Base-by-base conservation (phyloP, 2,888 invertebrate species). In the Caenorhabditis macrosperma region DNA sequence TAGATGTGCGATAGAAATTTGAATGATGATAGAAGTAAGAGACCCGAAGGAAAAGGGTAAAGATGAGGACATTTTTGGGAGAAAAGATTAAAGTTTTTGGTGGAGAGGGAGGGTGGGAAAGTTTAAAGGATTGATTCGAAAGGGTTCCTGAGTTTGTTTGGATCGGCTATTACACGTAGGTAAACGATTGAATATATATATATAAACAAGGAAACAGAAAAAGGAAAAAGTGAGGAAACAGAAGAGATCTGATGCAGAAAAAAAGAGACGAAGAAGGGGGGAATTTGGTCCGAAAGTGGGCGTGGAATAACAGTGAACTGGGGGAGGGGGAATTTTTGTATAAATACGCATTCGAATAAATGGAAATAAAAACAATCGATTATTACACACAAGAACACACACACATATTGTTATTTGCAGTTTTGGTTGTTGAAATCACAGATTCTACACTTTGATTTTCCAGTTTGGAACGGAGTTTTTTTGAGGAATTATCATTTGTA, bases 381-480 rank as follows among this genome's bases (percentile, higher is more conserved):
- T 54, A 54, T 72, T 55, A 61, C 30, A 48, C 17, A 7, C 3
- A 10, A 12, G 5, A 26, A 60, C 48, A 60, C 52, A n/a, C n/a
- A n/a, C n/a, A n/a, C n/a, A n/a, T 60, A 55, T 72, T 63, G 15
- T 44, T 48, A 50, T 48, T 46, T 67, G 48, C 26, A 41, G 22
- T 24, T 4, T 12, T 15, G 24, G 30, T 26, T 50, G 55, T 24
- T 41, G 72, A 72, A 72, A 72, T 72, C 72, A 72, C 63, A 72
- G 72, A 72, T 72, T 72, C 72, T 72, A 72, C 72, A 54, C 44
- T 63, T 72, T 72, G 63, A 72, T 22, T 64, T 72, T 72, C 64
- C 72, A 61, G 41, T 55, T 41, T 63, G 63, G 63, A 72, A 68
- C 33, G 38, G 15, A n/a, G n/a, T n/a, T 38, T 38, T 38, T 38